Conservation (phyloP, 2,888 invertebrate genomes). For the Adineta ricciae region DNA sequence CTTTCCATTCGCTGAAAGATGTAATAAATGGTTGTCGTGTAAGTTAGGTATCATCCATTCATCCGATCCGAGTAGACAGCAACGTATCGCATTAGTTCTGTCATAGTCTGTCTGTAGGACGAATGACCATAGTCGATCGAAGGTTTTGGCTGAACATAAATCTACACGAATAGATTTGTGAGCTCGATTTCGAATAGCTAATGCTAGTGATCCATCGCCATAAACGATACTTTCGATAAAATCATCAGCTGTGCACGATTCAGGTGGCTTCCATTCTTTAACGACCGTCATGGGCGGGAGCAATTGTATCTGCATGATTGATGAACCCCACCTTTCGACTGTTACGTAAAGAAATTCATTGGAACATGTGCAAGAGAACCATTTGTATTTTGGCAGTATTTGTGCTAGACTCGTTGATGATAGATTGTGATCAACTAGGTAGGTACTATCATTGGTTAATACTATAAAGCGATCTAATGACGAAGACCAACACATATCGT, state of each 20-base stretch:
- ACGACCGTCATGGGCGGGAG: not conserved
- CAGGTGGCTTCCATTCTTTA: not conserved
- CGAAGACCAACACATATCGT: not conserved
- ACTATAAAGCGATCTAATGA: not conserved
- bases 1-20: not conserved
- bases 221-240: not conserved
- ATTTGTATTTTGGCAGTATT: not conserved
- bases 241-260: not conserved
- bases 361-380: slow-evolving; percentile 5
- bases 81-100: not conserved
- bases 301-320: not conserved
- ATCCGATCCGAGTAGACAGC: not conserved
- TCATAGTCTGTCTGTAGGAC: not conserved
- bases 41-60: not conserved
- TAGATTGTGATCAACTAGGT: not conserved
- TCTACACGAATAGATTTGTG: not conserved
- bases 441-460: not conserved
- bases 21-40: not conserved
- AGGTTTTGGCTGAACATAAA: not conserved
- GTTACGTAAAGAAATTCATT: not conserved
- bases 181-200: not conserved
- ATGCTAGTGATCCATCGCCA: not conserved
- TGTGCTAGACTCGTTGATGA: not conserved
- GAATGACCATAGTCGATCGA: not conserved
- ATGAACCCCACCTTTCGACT: not conserved